Conservation (phyloP, 2,113 vertebrate species). For the Pachycephala philippinensis region DNA sequence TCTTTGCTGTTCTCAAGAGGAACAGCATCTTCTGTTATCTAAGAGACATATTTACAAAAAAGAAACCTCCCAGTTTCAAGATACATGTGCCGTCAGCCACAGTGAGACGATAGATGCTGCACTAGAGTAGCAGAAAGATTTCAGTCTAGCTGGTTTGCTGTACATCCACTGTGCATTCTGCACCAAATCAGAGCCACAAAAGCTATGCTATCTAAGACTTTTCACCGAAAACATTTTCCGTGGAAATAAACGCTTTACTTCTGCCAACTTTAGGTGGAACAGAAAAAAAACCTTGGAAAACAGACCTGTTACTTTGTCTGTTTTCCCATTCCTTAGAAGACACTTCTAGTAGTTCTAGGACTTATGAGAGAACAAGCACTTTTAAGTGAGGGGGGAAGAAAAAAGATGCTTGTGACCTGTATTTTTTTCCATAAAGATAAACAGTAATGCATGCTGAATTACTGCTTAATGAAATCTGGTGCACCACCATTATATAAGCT, state of each 20-base stretch:
- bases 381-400: background rate
- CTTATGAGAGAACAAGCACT: background rate
- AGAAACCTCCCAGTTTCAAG: background rate
- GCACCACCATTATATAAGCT: background rate
- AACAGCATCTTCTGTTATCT: background rate
- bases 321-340: background rate
- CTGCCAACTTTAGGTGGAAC: background rate
- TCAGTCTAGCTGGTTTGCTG: background rate
- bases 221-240: background rate
- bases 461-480: background rate
- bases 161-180: background rate
- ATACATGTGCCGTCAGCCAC: background rate
- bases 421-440: background rate
- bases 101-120: accelerated
- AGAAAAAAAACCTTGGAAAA: background rate
- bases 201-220: background rate
- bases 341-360: background rate
- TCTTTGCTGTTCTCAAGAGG: background rate
- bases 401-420: background rate
- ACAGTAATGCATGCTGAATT: background rate
- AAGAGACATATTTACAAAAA: background rate
- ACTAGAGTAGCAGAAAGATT: background rate
- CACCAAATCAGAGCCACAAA: slow-evolving; percentile 20
- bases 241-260: background rate
- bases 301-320: background rate